A percentile compares a stretch with the other conserved stretches of the same genome.
phyloP scores from a whole-genome alignment of 2,797 vertebrate species.

The Anguilla megastoma region DNA sequence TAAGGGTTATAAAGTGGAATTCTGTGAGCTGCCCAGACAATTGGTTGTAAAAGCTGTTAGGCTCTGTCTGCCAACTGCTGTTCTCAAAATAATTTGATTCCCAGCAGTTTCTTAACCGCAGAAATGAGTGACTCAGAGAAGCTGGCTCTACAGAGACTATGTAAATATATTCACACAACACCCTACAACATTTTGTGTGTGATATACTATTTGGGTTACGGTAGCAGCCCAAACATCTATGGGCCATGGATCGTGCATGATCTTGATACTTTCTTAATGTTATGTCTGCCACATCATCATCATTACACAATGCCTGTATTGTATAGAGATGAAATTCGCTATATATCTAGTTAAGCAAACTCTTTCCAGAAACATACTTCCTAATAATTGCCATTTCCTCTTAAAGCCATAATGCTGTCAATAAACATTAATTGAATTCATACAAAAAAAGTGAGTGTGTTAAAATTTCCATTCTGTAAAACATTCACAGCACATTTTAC shows the following conservation, averaged over 20 bases:
- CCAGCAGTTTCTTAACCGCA: conserved; percentile 61
- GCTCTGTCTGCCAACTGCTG: conserved; percentile 64
- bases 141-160: conserved; percentile 49
- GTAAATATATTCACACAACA: conserved; percentile 31
- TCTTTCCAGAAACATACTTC: conserved; percentile 43
- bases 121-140: conserved; percentile 59
- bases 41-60: conserved; percentile 59
- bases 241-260: conserved; percentile 32
- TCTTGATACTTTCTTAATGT: conserved; percentile 43
- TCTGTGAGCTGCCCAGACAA: conserved; percentile 61
- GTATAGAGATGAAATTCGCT: conserved; percentile 22
- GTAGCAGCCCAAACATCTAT: conserved; percentile 28
- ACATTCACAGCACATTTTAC: not conserved
- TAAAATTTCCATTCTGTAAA: conserved; percentile 19
- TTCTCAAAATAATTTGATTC: conserved; percentile 56
- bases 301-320: conserved; percentile 34
- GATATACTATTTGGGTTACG: conserved; percentile 32
- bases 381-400: conserved; percentile 14
- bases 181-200: conserved; percentile 35
- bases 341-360: conserved; percentile 26
- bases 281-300: conserved; percentile 32
- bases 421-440: conserved; percentile 28
- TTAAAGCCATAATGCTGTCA: conserved; percentile 22
- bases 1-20: conserved; percentile 63
- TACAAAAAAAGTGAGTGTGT: conserved; percentile 36